These are phyloP conservation scores for Musca vetustissima DNA, from an alignment of 1,140 invertebrate genomes.

Conservation along the genomic window DNA sequence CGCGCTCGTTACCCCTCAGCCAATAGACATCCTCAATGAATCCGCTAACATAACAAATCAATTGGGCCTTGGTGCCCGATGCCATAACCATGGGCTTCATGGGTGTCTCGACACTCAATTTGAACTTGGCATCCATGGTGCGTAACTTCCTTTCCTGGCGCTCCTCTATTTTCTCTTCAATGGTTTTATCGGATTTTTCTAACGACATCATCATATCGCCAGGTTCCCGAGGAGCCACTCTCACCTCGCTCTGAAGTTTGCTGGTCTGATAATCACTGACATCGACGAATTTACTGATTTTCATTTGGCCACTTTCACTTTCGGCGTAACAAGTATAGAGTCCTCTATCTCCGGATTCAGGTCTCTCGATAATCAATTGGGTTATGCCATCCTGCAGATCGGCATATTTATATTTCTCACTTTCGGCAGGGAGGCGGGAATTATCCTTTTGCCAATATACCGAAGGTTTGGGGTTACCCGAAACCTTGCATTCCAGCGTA, in stretches of 20 bases:
- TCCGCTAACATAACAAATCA: constrained; percentile 49
- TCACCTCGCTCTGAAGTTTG: constrained; percentile 36
- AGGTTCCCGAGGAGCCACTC: background rate
- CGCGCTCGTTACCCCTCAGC: constrained; percentile 43
- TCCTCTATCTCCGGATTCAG: constrained; percentile 40
- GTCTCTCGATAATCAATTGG: constrained; percentile 43
- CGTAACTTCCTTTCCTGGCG: constrained; percentile 33
- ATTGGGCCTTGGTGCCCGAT: constrained; percentile 48
- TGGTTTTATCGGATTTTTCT: constrained; percentile 8
- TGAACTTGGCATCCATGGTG: constrained; percentile 41
- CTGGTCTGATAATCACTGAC: constrained; percentile 43
- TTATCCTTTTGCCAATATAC: constrained; percentile 85
- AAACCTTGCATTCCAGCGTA: constrained; percentile 50
- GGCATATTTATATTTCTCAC: constrained; percentile 58
- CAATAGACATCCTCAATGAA: constrained; percentile 51
- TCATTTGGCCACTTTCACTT: constrained; percentile 52
- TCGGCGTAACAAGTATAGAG: constrained; percentile 52
- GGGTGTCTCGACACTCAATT: constrained; percentile 41
- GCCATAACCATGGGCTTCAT: constrained; percentile 50
- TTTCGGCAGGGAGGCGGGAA: constrained; percentile 57
- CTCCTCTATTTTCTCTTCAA: constrained; percentile 4
- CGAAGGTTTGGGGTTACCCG: constrained; percentile 48
- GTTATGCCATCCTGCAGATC: constrained; percentile 41
- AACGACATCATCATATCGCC: too few relatives aligned
- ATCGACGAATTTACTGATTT: constrained; percentile 52